These are phyloP conservation scores for Lycia hirtaria DNA, from an alignment of 2,888 invertebrate genomes.

Conservation along the genomic window DNA sequence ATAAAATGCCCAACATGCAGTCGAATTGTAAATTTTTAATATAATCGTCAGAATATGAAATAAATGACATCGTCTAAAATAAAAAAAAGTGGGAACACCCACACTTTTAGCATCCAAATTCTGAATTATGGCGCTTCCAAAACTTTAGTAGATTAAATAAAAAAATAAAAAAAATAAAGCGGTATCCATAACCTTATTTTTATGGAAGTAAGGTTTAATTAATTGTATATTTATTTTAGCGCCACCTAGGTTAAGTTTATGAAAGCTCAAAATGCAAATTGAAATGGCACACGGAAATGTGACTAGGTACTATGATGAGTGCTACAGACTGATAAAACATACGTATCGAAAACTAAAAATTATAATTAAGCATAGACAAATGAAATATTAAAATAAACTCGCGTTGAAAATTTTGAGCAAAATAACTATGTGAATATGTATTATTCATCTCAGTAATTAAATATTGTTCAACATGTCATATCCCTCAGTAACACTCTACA, in stretches of 20 bases:
- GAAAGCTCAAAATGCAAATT: constrained; percentile 32
- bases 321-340: constrained; percentile 10
- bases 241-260: constrained; percentile 34
- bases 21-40: constrained; percentile 26
- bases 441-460: background rate
- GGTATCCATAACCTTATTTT: constrained; percentile 11
- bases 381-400: too few species aligned
- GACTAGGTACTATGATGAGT: constrained; percentile 54
- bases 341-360: too few species aligned
- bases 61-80: constrained; percentile 30
- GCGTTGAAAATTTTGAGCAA: background rate
- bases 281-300: constrained; percentile 63
- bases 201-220: constrained; percentile 11
- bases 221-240: constrained; percentile 15
- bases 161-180: background rate
- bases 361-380: too few species aligned
- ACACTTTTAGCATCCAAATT: constrained; percentile 52
- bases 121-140: constrained; percentile 10
- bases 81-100: constrained; percentile 39
- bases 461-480: constrained; percentile 7
- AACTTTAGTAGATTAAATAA: background rate
- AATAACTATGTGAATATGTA: background rate
- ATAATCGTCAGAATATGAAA: constrained; percentile 22
- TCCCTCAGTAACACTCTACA: constrained; percentile 12
- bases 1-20: constrained; percentile 38